phyloP scores from a whole-genome alignment of 2,888 invertebrate genomes.

The Acleris emargana region DNA sequence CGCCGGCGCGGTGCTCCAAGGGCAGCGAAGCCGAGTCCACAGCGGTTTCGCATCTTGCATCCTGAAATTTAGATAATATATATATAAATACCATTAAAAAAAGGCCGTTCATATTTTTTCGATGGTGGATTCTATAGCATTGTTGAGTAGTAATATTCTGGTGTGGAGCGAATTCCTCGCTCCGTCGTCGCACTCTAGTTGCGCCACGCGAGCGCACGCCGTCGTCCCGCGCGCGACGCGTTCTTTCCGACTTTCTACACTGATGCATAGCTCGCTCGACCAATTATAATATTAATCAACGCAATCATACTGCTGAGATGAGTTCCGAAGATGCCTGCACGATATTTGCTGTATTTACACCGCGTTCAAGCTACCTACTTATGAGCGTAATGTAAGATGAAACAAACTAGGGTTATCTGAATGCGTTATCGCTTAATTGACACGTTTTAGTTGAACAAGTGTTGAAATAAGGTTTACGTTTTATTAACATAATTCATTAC shows the following conservation, averaged over 20 bases:
- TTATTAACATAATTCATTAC: too few species aligned
- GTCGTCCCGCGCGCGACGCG: slow-evolving; percentile 55
- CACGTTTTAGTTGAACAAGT: too few species aligned
- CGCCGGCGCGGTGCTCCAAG: slow-evolving; percentile 90
- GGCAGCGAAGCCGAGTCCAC: slow-evolving; percentile 92
- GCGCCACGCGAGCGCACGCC: slow-evolving; percentile 61
- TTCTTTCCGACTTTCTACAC: slow-evolving; percentile 82
- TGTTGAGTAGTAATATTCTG: slow-evolving; percentile 42
- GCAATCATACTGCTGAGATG: slow-evolving; percentile 73
- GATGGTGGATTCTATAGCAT: slow-evolving; percentile 41
- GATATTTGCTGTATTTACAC: slow-evolving; percentile 44
- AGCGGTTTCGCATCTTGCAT: slow-evolving; percentile 90
- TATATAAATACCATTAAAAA: not conserved
- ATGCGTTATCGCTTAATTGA: too few species aligned
- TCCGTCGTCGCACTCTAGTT: slow-evolving; percentile 72
- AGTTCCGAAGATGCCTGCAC: slow-evolving; percentile 72
- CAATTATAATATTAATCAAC: slow-evolving; percentile 83
- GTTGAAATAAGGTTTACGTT: too few species aligned
- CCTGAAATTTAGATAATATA: slow-evolving; percentile 83
- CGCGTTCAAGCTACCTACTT: slow-evolving; percentile 7
- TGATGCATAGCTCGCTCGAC: slow-evolving; percentile 77
- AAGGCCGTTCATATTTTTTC: not conserved
- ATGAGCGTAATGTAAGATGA: not conserved
- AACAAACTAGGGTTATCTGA: too few species aligned
- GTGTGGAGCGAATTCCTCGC: slow-evolving; percentile 61